phyloP scores from a whole-genome alignment of 2,113 vertebrate genomes.

The Tragelaphus imberbis region DNA sequence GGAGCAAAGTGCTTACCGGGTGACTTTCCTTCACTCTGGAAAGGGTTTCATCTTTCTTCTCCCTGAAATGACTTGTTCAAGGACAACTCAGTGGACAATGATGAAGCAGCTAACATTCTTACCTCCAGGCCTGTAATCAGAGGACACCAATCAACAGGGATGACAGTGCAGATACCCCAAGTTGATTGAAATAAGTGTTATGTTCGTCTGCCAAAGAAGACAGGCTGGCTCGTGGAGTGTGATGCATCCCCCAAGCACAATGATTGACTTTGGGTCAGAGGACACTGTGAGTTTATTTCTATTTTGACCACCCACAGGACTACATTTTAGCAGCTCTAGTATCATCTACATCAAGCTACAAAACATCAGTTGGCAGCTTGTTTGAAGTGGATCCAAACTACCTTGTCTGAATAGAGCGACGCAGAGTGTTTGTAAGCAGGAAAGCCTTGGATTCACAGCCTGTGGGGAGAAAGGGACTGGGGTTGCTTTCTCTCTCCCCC shows the following conservation, averaged over 20 bases:
- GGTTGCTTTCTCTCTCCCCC: neutral
- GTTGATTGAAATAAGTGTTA: neutral
- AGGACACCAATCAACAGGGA: neutral
- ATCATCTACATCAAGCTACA: neutral
- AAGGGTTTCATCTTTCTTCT: neutral
- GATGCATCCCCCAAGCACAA: accelerated
- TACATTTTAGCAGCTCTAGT: neutral
- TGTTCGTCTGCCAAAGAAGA: neutral
- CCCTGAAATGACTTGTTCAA: neutral
- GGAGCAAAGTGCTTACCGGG: neutral
- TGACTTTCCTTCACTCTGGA: neutral
- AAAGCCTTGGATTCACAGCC: neutral
- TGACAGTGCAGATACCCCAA: neutral
- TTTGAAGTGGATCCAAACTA: constrained; percentile 34
- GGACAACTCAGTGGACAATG: neutral
- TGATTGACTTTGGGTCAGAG: neutral
- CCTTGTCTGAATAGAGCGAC: neutral
- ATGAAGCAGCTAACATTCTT: neutral
- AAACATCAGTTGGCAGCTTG: neutral
- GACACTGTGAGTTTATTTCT: neutral
- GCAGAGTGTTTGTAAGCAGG: neutral
- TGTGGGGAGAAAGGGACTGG: neutral
- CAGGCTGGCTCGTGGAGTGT: neutral
- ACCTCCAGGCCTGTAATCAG: neutral
- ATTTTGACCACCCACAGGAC: neutral